Evolutionary conservation across 2,888 invertebrate genomes (phyloP), one percentile per base, ranked within the genome.

Genomic region (Ectropis crepuscularia): DNA sequence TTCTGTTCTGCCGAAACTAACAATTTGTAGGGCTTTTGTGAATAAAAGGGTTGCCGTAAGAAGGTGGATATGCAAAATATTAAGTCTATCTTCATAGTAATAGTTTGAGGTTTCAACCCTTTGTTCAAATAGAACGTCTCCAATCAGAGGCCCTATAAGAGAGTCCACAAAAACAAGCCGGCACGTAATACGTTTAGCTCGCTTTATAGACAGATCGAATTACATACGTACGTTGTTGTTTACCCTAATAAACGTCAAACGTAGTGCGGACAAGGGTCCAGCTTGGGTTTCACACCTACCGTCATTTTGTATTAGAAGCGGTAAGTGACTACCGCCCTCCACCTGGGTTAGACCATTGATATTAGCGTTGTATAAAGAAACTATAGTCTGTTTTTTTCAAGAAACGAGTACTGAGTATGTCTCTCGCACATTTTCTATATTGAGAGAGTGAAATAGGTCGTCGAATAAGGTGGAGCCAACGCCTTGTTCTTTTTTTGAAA

Each of bases 241-340:
- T 80, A 88, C 90, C 90, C 89, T 88, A 87, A 89, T 90, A 90
- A 90, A 90, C 86, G 90, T 90, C 90, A 90, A 80, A 82, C 74
- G 77, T 78, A 73, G 72, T 72, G 71, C 73, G 79, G 86, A 89
- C 90, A 77, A 77, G 88, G 87, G 90, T 87, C 73, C 79, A 81
- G 72, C 71, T 88, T 78, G 80, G 79, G 82, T 89, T 87, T 83
- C 89, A 71, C 74, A 78, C 77, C 64, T 78, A 75, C 78, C 80
- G 78, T 81, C 82, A 74, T 74, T 73, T 75, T 74, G 67, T 79
- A 80, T 88, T 86, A 83, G 76, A 73, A 74, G 46, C 46, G 28
- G 47, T 63, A 65, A 67, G 54, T 61, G 60, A 53, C 55, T 28
- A 28, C 16, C 16, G 16, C 16, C 16, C 16, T 59, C 48, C 39